phyloP scores from a whole-genome alignment of 53 echinoderm and acorn worm genomes.

The Stichopus horrens region DNA sequence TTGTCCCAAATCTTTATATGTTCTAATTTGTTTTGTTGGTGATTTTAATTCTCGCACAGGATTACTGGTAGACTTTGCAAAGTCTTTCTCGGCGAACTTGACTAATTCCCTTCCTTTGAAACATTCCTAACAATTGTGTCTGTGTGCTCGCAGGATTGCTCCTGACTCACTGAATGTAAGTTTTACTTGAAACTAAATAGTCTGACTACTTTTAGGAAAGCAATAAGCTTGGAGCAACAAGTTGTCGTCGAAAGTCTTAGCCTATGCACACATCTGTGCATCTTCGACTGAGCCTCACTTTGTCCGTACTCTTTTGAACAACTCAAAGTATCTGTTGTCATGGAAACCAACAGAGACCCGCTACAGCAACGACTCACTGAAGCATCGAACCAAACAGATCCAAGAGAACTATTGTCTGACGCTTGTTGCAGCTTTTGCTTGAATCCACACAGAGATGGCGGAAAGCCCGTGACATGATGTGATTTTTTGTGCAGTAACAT shows the following conservation, averaged over 20 bases:
- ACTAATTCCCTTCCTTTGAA: too few species aligned
- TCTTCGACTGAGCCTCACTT: neutral
- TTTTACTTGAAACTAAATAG: too few species aligned
- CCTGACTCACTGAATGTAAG: too few species aligned
- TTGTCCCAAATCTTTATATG: too few species aligned
- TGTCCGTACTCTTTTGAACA: neutral
- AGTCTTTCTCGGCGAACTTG: too few species aligned
- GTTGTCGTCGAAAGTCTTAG: neutral
- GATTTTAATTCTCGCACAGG: too few species aligned
- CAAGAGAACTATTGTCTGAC: neutral
- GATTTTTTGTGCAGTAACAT: neutral
- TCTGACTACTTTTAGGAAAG: too few species aligned
- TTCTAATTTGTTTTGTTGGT: too few species aligned
- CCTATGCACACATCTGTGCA: conserved; percentile 2
- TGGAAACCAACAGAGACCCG: neutral
- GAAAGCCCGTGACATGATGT: neutral
- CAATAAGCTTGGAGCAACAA: too few species aligned
- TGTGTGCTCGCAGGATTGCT: too few species aligned
- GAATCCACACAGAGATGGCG: neutral
- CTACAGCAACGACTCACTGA: conserved; percentile 14
- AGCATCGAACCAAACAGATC: neutral
- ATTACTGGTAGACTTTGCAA: too few species aligned
- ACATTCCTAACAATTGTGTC: too few species aligned
- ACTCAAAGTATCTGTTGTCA: neutral
- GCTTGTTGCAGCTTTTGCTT: conserved; percentile 6